These are phyloP conservation scores for Morelia viridis DNA, from an alignment of 2,797 vertebrate genomes.

Conservation along the genomic window DNA sequence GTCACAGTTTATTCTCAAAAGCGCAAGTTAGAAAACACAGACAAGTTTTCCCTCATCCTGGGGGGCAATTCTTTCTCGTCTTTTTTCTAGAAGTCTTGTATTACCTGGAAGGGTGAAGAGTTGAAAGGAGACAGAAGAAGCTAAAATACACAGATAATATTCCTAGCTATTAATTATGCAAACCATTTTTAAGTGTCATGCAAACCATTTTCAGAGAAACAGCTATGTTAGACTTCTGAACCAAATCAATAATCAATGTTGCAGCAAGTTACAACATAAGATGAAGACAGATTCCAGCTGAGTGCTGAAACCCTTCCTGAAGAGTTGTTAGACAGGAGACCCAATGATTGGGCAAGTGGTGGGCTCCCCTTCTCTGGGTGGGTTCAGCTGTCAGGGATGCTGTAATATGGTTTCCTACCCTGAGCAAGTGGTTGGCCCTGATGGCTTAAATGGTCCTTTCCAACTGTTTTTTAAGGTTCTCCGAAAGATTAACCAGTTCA, in stretches of 20 bases:
- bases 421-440: background rate
- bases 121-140: constrained; percentile 2
- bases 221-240: background rate
- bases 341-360: background rate
- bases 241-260: background rate
- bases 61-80: background rate
- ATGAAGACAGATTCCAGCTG: background rate
- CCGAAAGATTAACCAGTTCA: background rate
- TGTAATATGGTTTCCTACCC: background rate
- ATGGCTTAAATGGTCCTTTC: background rate
- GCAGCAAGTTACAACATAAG: background rate
- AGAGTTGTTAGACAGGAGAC: background rate
- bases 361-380: background rate
- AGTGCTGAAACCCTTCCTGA: background rate
- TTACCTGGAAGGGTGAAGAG: background rate
- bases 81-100: constrained; percentile 28
- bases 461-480: background rate
- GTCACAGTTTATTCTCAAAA: constrained; percentile 53
- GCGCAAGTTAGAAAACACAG: constrained; percentile 51
- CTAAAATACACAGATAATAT: constrained; percentile 40
- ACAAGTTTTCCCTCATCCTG: constrained; percentile 31
- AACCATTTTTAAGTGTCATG: background rate
- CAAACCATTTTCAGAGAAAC: background rate
- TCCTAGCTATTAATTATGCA: constrained; percentile 20
- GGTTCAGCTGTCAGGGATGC: background rate